Base-by-base conservation (phyloP, 2,888 invertebrate species). In the Rhaphigaster nebulosa region DNA sequence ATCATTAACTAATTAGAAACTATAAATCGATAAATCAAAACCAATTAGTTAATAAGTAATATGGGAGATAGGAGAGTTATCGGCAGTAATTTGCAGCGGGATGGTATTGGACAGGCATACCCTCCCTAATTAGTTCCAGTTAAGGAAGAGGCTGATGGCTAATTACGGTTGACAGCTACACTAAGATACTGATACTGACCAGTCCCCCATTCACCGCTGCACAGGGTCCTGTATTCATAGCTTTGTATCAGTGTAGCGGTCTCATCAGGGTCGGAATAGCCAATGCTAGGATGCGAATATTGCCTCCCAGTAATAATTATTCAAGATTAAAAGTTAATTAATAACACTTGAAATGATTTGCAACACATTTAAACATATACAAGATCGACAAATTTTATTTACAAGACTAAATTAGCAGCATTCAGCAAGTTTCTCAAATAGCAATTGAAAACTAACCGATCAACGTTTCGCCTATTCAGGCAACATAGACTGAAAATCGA, bases 101-200 rank as follows among this genome's bases (percentile, higher is more conserved):
- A n/a, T 34, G 65, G 70, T 34, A 76, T 76, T 38, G 70, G 70
- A 1, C 10, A 20, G 70, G 34, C 34, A 76, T 23, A 34, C 2
- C 8, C 20, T 34, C 20, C 5, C 70, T 76, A 76, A 76, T 76
- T 76, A 76, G 34, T 38, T 6, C 70, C 70, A 38, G 70, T 76
- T 76, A 76, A 76, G 70, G 70, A 76, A 76, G 70, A 38, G 70
- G 2, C 34, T 18, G 70, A 76, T 38, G 70, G 20, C 38, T 76
- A 76, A 76, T 76, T 76, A 76, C 34, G 5, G 23, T 13, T 38
- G 70, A 76, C 70, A 76, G 70, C 70, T 76, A 76, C 34, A 76
- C 70, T 38, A 76, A 76, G 70, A 76, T 76, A 76, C 70, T 20
- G 70, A 76, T 76, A 76, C 70, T 38, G 70, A 38, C 26, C 34